Conservation (phyloP, 2,888 invertebrate species). For the Drosophila mayaguana region DNA sequence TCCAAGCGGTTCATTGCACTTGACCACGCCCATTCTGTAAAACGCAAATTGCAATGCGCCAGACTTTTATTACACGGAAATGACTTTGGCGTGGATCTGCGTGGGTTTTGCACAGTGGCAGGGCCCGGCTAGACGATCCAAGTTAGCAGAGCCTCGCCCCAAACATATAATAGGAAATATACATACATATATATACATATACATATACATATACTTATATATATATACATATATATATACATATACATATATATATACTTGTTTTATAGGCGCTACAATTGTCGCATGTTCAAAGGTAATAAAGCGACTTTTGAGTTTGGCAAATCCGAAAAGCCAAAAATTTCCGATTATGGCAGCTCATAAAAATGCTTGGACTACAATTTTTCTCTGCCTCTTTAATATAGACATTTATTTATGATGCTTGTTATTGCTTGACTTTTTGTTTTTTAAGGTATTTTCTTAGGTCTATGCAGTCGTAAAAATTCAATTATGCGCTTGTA, state of each 20-base stretch:
- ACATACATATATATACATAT: constrained; percentile 18
- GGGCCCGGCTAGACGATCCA: constrained; percentile 40
- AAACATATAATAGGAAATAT: constrained; percentile 34
- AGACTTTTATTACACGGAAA: constrained; percentile 73
- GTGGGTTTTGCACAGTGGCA: constrained; percentile 11
- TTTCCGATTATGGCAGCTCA: constrained; percentile 71
- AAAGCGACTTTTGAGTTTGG: constrained; percentile 36
- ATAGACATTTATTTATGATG: constrained; percentile 48
- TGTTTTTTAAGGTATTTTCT: background rate
- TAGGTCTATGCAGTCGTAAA: constrained; percentile 53
- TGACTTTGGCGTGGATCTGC: constrained; percentile 53
- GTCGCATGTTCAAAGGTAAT: constrained; percentile 70
- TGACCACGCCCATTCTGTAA: constrained; percentile 16
- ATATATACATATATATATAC: background rate
- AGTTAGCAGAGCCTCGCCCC: background rate
- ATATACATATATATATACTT: background rate
- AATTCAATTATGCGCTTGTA: constrained; percentile 65
- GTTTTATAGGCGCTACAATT: constrained; percentile 41
- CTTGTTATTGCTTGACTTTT: constrained; percentile 35
- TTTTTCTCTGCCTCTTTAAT: constrained; percentile 29
- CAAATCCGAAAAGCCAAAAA: constrained; percentile 51
- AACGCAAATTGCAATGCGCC: constrained; percentile 62
- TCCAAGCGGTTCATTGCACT: constrained; percentile 69
- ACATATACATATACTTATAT: too few relatives aligned
- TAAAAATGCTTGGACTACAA: constrained; percentile 58